Base-by-base conservation (phyloP, 1,140 invertebrate species). In the Aleiodes sp. region DNA sequence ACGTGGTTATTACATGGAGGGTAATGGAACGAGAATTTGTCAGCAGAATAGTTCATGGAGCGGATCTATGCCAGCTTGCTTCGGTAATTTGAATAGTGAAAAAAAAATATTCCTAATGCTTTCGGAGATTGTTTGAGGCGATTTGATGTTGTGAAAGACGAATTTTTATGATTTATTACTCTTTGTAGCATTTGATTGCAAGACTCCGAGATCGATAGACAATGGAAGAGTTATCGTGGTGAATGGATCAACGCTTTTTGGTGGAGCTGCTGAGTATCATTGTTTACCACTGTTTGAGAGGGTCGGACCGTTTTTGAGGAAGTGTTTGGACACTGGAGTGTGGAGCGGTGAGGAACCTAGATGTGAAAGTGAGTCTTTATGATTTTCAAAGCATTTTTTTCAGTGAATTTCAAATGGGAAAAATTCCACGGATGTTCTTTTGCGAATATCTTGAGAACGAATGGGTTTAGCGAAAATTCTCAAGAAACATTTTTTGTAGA, bases 181-280 rank as follows among this genome's bases (percentile, higher is more conserved):
- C n/a, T 65, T 78, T 84, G 21, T 80, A 95, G 94, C 91, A 71
- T 91, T 96, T 14, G 93, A 96, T 74, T 96, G 95, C 78, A 92
- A 91, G 46, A 88, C 92, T 65, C 95, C 95, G 0, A 88, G 89
- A 21, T 82, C 88, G 2, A 93, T 96, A 56, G 92, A 94, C 59
- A 96, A 96, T 79, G 95, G 94, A 0, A 88, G 94, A 70, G 91
- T 95, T 0, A 95, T 96, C 73, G 89, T 95, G 7, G 90, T 94
- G 37, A 96, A 97, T 75, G 91, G 92, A 21, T 92, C 93, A 0
- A 95, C 93, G 0, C 87, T 90, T 4, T 97, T 93, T 76, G 92
- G 92, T 6, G 93, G 93, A 64, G 90, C 91, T 2, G 91, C 95
- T 1, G 93, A 96, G 77, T 98, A 97, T 80, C 92, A 95, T 73